Base-by-base conservation (phyloP, 2,888 invertebrate genomes). In the Drosophila eohydei region DNA sequence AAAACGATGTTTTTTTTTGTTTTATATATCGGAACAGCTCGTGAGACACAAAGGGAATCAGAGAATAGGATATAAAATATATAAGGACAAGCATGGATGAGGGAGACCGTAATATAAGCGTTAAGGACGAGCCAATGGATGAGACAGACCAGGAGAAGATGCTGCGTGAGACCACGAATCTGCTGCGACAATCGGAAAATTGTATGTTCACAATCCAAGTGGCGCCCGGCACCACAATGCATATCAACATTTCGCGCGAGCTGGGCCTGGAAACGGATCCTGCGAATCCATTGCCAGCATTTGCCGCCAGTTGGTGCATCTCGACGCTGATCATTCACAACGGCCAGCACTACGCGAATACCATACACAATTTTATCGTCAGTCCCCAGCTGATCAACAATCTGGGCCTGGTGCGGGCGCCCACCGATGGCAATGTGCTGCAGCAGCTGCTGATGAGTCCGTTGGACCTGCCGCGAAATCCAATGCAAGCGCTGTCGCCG, bases 251-350 rank as follows among this genome's bases (percentile, higher is more conserved):
- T 5, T 11, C 28, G 8, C 21, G 34, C 0, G 52, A 70, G 28
- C 11, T 4, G n/a, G 11, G 11, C 3, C 0, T 30, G n/a, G 52
- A 34, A 4, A 0, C 28, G 2, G 6, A 30, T 3, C 30, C 2
- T 2, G 3, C 28, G 5, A 11, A 61, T 28, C 26, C 8, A 2
- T n/a, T n/a, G 8, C 8, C 43, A 0, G 11, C 11, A 0, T 8
- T 8, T 0, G 4, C 16, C 4, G n/a, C 12, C n/a, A 38, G 36
- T 11, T 72, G 71, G 66, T 54, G 71, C 38, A 72, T 72, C 12
- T 71, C 71, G 2, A 66, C 71, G 0, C 11, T 71, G 9, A 21
- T 72, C 26, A 16, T 66, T 0, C 66, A 71, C 56, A 54, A 72
- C 40, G 71, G 71, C 0, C 66, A 34, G 5, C 57, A 57, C 7